Conservation (phyloP, 2,888 invertebrate genomes). For the Cephus sareptanus region DNA sequence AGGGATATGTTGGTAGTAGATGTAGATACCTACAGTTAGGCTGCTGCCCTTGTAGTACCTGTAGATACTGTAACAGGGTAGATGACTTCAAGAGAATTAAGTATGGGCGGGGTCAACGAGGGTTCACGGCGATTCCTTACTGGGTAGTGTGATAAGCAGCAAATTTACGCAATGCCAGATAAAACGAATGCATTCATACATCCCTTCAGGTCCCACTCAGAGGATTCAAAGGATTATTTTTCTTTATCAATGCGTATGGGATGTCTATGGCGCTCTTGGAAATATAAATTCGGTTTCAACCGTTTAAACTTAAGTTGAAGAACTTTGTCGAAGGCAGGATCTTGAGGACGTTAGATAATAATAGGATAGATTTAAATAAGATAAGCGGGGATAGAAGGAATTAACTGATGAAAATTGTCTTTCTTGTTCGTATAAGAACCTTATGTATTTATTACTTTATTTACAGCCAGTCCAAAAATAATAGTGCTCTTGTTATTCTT, state of each 20-base stretch:
- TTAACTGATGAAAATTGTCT: background rate
- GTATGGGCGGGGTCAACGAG: background rate
- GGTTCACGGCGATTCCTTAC: background rate
- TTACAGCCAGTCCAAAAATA: conserved; percentile 28
- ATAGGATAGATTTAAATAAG: background rate
- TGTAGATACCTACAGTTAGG: no score
- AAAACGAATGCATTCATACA: background rate
- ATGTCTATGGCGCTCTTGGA: no score
- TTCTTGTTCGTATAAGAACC: conserved; percentile 21
- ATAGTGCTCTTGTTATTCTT: background rate
- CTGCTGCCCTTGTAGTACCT: no score
- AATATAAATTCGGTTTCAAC: no score
- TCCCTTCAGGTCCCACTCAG: background rate
- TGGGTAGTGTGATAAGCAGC: conserved; percentile 15
- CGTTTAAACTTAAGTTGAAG: no score
- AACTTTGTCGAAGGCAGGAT: background rate
- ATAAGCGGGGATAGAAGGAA: no score
- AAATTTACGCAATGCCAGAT: conserved; percentile 20
- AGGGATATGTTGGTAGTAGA: background rate
- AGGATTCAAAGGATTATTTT: no score
- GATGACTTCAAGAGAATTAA: background rate
- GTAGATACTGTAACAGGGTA: background rate
- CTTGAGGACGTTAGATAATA: background rate
- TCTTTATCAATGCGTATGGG: no score
- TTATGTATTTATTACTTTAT: conserved; percentile 22